A percentile compares a stretch with the other conserved stretches of the same genome.
Evolutionary conservation across 2,888 invertebrate species (phyloP).

Genomic region (Lycia hirtaria): DNA sequence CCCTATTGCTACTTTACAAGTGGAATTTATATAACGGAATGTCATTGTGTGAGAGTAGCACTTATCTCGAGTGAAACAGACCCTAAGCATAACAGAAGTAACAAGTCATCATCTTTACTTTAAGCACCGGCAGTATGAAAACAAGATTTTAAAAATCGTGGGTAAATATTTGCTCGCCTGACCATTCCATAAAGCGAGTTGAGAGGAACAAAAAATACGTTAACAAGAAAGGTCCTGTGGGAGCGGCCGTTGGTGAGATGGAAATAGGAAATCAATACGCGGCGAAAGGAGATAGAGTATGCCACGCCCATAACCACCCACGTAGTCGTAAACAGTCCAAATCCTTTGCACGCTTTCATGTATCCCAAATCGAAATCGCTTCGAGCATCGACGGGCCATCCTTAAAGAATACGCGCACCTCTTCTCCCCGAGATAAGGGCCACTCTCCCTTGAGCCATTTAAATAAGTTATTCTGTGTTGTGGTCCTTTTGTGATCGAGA

Average conservation of each 20-base stretch:
- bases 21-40: constrained; percentile 20
- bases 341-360: constrained; percentile 85
- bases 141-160: constrained; percentile 83
- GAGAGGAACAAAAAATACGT: constrained; percentile 81
- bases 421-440: constrained; percentile 54
- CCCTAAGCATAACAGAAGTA: constrained; percentile 50
- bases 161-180: constrained; percentile 83
- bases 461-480: constrained; percentile 80
- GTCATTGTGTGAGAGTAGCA: constrained; percentile 32
- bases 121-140: constrained; percentile 73
- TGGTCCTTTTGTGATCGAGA: constrained; percentile 81
- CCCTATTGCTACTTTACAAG: not conserved
- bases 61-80: constrained; percentile 42
- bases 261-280: constrained; percentile 46
- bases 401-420: constrained; percentile 58
- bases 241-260: constrained; percentile 75
- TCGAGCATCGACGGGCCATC: constrained; percentile 63
- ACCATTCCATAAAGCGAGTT: constrained; percentile 78
- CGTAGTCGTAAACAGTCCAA: constrained; percentile 84
- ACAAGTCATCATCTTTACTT: constrained; percentile 65
- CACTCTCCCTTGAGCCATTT: constrained; percentile 59
- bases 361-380: constrained; percentile 84
- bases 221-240: constrained; percentile 84
- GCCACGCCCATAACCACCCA: constrained; percentile 85
- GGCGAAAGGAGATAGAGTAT: constrained; percentile 59